phyloP scores from a whole-genome alignment of 35 echinoderm and acorn worm species.

The Amphiura filiformis region DNA sequence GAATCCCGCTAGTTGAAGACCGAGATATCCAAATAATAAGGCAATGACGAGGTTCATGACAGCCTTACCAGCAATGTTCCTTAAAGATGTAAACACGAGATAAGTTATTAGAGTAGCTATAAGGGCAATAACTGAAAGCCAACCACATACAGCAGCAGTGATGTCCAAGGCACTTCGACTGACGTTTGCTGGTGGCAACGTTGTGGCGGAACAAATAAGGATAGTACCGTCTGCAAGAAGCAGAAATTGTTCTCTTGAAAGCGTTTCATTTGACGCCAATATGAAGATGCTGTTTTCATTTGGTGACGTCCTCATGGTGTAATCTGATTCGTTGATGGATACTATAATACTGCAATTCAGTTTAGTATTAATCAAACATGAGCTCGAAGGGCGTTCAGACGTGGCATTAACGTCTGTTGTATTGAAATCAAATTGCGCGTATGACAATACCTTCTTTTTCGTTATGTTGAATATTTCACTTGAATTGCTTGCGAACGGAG shows the following conservation, averaged over 20 bases:
- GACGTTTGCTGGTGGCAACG: neutral
- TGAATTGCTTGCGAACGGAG: neutral
- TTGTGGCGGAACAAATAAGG: conserved; percentile 1
- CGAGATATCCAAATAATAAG: too few relatives aligned
- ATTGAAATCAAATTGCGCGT: neutral
- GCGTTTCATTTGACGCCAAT: neutral
- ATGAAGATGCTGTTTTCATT: neutral
- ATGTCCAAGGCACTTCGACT: neutral
- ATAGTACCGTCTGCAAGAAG: neutral
- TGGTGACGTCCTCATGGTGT: neutral
- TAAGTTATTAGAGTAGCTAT: too few relatives aligned
- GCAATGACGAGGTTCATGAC: too few relatives aligned
- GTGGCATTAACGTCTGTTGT: neutral
- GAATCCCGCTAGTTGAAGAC: too few relatives aligned
- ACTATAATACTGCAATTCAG: conserved; percentile 13
- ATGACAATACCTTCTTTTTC: neutral
- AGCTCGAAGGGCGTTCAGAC: neutral
- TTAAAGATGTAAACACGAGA: too few relatives aligned
- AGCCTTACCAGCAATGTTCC: too few relatives aligned
- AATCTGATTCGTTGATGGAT: neutral
- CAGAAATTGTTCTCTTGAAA: neutral
- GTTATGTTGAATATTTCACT: too few relatives aligned
- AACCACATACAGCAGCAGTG: neutral
- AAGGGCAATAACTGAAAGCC: conserved; percentile 14
- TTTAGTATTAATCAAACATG: neutral